Base-by-base conservation (phyloP, 2,888 invertebrate species). In the Phymatocera aterrima region DNA sequence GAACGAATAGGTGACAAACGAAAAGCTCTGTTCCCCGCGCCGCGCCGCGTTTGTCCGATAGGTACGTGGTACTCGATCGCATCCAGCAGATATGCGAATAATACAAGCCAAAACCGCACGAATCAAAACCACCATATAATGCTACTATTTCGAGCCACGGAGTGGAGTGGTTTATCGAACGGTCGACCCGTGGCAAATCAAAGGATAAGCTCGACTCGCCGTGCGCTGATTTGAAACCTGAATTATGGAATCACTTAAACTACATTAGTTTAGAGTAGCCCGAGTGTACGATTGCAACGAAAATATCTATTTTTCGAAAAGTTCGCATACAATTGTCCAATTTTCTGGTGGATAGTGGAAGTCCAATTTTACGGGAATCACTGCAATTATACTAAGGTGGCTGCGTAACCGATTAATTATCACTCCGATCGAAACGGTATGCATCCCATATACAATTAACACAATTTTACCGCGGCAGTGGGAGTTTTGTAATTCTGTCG, bases 151-250 rank as follows among this genome's bases (percentile, higher is more conserved):
- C 68, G 10, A 43, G 46, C 68, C 68, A 34, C 43, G 34, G 34
- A 72, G 51, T 51, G 5, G 51, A 34, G 51, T 48, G 51, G 34
- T 48, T 72, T 51, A 34, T 48, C 48, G 68, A 46, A 43, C 40
- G 15, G 24, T 46, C 28, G 31, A 72, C 4, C 72, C 31, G 51
- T 72, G 10, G 72, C 48, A 34, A 72, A 72, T 72, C 72, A 51
- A 51, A 51, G 51, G 72, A 51, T 72, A 48, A 48, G 51, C 72
- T 51, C 18, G n/a, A 72, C 28, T 3, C 34, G 51, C 72, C 28
- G 70, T 70, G n/a, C 28, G 18, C 34, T 21, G 51, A 48, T 72
- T 51, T 57, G 57, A 28, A 28, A 10, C 15, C 28, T 4, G 57
- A 28, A 57, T 28, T 21, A 57, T 5, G 15, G 6, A 15, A 46